These are phyloP conservation scores for Macrophya alboannulata DNA, from an alignment of 2,888 invertebrate species.

Conservation along the genomic window DNA sequence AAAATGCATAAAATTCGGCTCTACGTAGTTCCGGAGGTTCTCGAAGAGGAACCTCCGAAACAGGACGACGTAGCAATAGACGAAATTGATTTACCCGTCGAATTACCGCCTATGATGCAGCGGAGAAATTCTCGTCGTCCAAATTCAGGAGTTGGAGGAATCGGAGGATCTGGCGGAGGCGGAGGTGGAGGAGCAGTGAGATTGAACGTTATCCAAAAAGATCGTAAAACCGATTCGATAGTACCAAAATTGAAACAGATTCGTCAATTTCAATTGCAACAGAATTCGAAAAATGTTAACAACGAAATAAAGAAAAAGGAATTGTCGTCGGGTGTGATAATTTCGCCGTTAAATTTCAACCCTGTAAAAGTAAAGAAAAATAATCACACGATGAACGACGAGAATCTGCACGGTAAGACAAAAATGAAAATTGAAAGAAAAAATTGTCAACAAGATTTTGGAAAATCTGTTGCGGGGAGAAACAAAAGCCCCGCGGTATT, in stretches of 20 bases:
- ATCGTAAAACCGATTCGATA: slow-evolving; percentile 60
- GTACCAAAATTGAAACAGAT: slow-evolving; percentile 64
- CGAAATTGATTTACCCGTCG: slow-evolving; percentile 57
- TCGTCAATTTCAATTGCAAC: slow-evolving; percentile 46
- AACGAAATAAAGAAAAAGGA: background rate
- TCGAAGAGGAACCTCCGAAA: slow-evolving; percentile 63
- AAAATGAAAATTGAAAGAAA: too few relatives aligned
- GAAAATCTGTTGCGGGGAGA: slow-evolving; percentile 52
- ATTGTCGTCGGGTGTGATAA: too few relatives aligned
- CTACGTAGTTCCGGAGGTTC: slow-evolving; percentile 70
- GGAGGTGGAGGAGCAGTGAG: slow-evolving; percentile 62
- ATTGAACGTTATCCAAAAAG: slow-evolving; percentile 66
- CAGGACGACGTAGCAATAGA: slow-evolving; percentile 65
- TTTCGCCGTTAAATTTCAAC: too few relatives aligned
- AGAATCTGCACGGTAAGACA: too few relatives aligned
- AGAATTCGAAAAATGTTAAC: background rate
- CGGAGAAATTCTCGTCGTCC: slow-evolving; percentile 70
- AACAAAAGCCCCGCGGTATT: slow-evolving; percentile 65
- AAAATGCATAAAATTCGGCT: slow-evolving; percentile 70
- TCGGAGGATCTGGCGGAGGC: too few relatives aligned
- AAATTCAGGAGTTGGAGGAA: background rate
- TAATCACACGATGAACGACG: too few relatives aligned
- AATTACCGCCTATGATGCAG: slow-evolving; percentile 63
- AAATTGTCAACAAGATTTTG: too few relatives aligned
- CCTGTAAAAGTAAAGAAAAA: too few relatives aligned